Evolutionary conservation across 2,113 vertebrate species (phyloP), one percentile per base, ranked within the genome.

Genomic region (Gambusia affinis): DNA sequence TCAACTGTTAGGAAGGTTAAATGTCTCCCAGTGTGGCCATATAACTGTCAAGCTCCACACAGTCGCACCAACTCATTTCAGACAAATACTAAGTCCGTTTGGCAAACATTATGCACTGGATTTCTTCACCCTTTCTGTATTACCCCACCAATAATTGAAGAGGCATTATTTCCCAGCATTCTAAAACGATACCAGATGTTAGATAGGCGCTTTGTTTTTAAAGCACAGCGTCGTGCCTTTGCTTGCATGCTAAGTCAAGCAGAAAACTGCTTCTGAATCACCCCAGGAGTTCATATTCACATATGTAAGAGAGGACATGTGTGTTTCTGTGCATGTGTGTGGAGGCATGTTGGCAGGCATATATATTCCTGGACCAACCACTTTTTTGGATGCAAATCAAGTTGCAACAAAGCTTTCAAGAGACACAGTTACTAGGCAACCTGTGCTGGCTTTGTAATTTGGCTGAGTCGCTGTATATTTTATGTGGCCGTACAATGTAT

Each of bases 341-440:
- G 30, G 54, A 64, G 71, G 71, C 81, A 79, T 64, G 54, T 77
- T 5, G 4, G 64, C 57, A 62, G 27, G 63, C 71, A 80, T 81
- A 78, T 72, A 78, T 84, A 76, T 84, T 83, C 87, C 74, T 75
- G 65, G 83, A 71, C 82, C 81, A 79, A 90, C 86, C 73, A 80
- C 86, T 79, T 76, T 86, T 68, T 80, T 82, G 78, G 79, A 88
- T 89, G 90, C 87, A 91, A 93, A 92, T 90, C 75, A 80, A 84
- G 85, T 88, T 78, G 73, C 83, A 86, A 90, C 85, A 85, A 92
- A 85, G 85, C 85, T 82, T 90, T 87, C 54, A 65, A 80, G 89
- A 86, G 80, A 81, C 76, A 84, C 87, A 86, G 94, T 95, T 94
- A 90, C 92, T 91, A 94, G 90, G 94, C 93, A 93, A 94, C 93